Evolutionary conservation across 2,888 invertebrate species (phyloP).

Genomic region (Drosophila buzzatii): DNA sequence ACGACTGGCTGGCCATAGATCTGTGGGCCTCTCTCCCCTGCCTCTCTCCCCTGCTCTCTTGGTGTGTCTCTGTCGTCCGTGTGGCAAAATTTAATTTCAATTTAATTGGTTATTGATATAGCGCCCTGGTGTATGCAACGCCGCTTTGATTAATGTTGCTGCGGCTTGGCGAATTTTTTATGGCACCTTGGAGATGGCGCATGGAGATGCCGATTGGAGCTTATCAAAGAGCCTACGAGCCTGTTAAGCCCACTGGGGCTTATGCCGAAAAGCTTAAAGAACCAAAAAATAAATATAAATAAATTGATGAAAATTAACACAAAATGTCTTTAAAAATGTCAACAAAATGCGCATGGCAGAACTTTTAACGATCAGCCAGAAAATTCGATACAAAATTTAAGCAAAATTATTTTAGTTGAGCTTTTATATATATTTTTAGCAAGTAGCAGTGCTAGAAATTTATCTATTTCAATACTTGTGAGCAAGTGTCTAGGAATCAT

Average conservation of each 20-base stretch:
- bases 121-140: slow-evolving; percentile 75
- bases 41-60: not conserved
- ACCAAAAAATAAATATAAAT: slow-evolving; percentile 10
- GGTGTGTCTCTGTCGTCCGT: slow-evolving; percentile 22
- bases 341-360: not conserved
- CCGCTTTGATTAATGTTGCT: slow-evolving; percentile 76
- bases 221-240: slow-evolving; percentile 12
- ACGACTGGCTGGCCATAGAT: slow-evolving; percentile 27
- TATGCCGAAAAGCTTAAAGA: slow-evolving; percentile 42
- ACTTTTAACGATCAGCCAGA: not conserved
- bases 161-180: slow-evolving; percentile 75
- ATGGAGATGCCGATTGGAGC: slow-evolving; percentile 20
- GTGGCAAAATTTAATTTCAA: slow-evolving; percentile 77
- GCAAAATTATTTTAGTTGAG: too few relatives aligned
- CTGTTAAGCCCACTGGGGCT: slow-evolving; percentile 47
- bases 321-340: slow-evolving; percentile 10
- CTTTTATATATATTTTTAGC: too few relatives aligned
- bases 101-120: slow-evolving; percentile 79
- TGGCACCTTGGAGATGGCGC: slow-evolving; percentile 72
- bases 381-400: not conserved
- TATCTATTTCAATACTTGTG: too few relatives aligned
- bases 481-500: not conserved
- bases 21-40: slow-evolving; percentile 22
- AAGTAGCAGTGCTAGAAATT: too few relatives aligned
- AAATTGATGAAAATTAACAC: slow-evolving; percentile 14